A percentile compares a stretch with the other conserved stretches of the same genome.
These are phyloP conservation scores for Mus spicilegus DNA, from an alignment of 2,113 vertebrate genomes.

Conservation along the genomic window DNA sequence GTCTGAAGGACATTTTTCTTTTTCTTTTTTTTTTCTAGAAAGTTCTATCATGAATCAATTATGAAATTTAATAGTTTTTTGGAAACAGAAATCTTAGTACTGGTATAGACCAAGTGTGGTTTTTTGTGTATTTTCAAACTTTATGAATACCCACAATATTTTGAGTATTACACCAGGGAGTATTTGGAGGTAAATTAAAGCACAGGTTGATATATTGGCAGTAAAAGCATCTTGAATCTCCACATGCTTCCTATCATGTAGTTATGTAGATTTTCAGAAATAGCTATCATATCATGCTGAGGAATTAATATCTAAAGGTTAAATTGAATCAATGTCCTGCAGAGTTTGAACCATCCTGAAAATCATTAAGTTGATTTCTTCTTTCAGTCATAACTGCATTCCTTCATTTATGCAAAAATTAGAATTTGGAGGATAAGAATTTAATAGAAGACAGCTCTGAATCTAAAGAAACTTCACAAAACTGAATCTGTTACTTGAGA, in stretches of 20 bases:
- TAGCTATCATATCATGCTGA: not conserved
- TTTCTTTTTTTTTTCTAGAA: constrained; percentile 15
- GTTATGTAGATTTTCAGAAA: not conserved
- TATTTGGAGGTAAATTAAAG: not conserved
- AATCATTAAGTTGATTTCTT: not conserved
- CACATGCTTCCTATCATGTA: not conserved
- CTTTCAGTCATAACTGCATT: not conserved
- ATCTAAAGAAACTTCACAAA: not conserved
- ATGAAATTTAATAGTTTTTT: constrained; percentile 11
- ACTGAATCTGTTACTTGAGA: not conserved
- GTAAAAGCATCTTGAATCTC: constrained; percentile 6
- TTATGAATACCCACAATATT: not conserved
- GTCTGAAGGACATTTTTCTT: not conserved
- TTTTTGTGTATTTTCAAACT: not conserved
- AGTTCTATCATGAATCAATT: not conserved
- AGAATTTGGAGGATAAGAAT: not conserved
- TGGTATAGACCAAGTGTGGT: not conserved
- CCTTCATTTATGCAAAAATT: not conserved
- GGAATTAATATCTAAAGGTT: not conserved
- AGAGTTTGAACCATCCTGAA: not conserved
- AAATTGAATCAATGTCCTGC: not conserved
- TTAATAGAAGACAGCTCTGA: not conserved
- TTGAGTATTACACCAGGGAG: not conserved
- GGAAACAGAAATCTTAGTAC: not conserved
- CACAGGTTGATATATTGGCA: not conserved